A percentile compares a stretch with the other conserved stretches of the same genome.
phyloP scores from a whole-genome alignment of 2,888 invertebrate genomes.

The Cerceris rybyensis region DNA sequence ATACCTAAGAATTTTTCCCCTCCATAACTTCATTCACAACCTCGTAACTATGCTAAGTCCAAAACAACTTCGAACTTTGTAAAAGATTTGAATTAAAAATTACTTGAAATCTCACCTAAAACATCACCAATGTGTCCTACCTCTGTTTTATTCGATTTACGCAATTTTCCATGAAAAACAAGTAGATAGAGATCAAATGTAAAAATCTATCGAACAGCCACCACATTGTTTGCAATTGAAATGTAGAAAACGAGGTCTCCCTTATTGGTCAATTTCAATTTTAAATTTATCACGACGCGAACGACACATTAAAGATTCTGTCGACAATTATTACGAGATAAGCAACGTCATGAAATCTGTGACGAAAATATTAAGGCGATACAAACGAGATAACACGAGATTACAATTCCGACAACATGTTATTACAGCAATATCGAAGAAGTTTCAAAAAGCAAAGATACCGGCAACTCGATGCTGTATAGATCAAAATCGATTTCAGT shows the following conservation, averaged over 20 bases:
- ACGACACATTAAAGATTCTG: neutral
- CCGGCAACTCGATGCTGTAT: slow-evolving; percentile 11
- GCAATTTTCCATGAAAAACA: too few species aligned
- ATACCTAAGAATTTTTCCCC: too few species aligned
- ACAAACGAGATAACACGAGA: slow-evolving; percentile 18
- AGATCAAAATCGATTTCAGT: slow-evolving; percentile 15
- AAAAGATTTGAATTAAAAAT: too few species aligned
- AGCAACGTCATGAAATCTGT: too few species aligned
- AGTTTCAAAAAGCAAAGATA: neutral
- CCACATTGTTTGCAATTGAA: neutral
- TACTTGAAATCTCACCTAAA: too few species aligned
- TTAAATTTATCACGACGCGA: neutral
- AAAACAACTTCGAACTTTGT: too few species aligned
- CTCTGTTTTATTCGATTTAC: too few species aligned
- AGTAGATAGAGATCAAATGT: too few species aligned
- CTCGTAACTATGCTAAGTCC: too few species aligned
- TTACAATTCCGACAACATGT: neutral
- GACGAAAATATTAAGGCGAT: slow-evolving; percentile 12
- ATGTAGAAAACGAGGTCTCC: neutral
- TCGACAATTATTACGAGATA: neutral
- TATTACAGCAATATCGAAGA: slow-evolving; percentile 15
- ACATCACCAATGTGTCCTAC: too few species aligned
- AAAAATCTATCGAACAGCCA: too few species aligned
- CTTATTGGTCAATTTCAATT: neutral
- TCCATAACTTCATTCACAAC: too few species aligned